These are phyloP conservation scores for Sarcophaga rosellei DNA, from an alignment of 2,888 invertebrate genomes.

Conservation along the genomic window DNA sequence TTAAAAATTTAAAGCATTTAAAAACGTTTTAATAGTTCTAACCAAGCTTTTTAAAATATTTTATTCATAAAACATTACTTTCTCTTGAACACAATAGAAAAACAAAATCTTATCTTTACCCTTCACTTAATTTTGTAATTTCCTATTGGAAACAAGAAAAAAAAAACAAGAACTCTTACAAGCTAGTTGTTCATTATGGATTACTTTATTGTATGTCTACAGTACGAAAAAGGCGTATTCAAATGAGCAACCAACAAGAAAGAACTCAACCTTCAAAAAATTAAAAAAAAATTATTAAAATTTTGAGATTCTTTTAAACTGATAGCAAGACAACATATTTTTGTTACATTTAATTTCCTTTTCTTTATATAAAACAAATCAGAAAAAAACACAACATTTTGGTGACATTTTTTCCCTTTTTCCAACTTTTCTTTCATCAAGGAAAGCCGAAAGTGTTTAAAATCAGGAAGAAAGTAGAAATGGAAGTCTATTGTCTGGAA, in stretches of 20 bases:
- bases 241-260: conserved; percentile 18
- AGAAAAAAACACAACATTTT: neutral
- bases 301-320: conserved; percentile 2
- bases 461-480: neutral
- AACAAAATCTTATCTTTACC: conserved; percentile 49
- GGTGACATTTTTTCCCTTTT: neutral
- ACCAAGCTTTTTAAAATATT: neutral
- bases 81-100: neutral
- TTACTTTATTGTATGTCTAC: neutral
- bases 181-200: conserved; percentile 1
- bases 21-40: neutral
- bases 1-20: too few species aligned
- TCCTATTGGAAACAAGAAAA: conserved; percentile 42
- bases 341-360: conserved; percentile 60
- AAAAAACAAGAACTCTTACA: neutral
- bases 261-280: conserved; percentile 9
- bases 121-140: conserved; percentile 61
- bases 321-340: conserved; percentile 44
- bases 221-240: conserved; percentile 7
- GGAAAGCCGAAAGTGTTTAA: neutral
- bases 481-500: conserved; percentile 32
- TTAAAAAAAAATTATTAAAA: neutral
- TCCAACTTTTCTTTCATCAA: neutral
- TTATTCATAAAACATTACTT: neutral
- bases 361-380: conserved; percentile 37